Conservation (phyloP, 2,888 invertebrate genomes). For the Ochropleura plecta region DNA sequence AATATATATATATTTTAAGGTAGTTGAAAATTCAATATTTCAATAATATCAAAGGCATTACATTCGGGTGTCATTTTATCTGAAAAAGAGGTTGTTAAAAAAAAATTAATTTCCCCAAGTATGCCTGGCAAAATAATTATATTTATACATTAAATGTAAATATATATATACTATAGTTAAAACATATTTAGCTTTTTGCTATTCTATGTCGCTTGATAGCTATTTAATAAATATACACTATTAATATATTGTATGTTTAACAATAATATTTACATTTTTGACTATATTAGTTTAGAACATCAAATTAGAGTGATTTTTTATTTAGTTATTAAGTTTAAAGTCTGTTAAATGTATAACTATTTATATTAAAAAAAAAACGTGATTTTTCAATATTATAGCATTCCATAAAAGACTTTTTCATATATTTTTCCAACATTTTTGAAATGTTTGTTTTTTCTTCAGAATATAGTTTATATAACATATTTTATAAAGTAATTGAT, state of each 20-base stretch:
- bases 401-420: constrained; percentile 41
- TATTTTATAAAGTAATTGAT: constrained; percentile 39
- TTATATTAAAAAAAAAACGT: constrained; percentile 13
- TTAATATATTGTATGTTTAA: constrained; percentile 16
- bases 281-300: constrained; percentile 42
- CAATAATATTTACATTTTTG: constrained; percentile 53
- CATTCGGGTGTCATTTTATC: background rate
- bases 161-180: constrained; percentile 37
- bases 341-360: constrained; percentile 11
- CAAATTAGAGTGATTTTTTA: constrained; percentile 57
- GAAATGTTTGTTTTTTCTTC: constrained; percentile 25
- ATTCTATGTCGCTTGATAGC: constrained; percentile 45
- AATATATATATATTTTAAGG: too few relatives aligned
- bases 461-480: constrained; percentile 27
- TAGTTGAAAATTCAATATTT: background rate
- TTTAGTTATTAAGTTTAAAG: constrained; percentile 47
- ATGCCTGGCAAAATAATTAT: constrained; percentile 18
- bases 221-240: constrained; percentile 37
- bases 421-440: constrained; percentile 26
- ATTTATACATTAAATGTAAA: constrained; percentile 42
- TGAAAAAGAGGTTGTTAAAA: background rate
- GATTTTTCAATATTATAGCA: constrained; percentile 39
- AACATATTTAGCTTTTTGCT: constrained; percentile 60
- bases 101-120: constrained; percentile 21
- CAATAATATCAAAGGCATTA: background rate